A percentile compares a stretch with the other conserved stretches of the same genome.
phyloP scores from a whole-genome alignment of 2,797 vertebrate species.

The Rhadinocentrus ornatus region DNA sequence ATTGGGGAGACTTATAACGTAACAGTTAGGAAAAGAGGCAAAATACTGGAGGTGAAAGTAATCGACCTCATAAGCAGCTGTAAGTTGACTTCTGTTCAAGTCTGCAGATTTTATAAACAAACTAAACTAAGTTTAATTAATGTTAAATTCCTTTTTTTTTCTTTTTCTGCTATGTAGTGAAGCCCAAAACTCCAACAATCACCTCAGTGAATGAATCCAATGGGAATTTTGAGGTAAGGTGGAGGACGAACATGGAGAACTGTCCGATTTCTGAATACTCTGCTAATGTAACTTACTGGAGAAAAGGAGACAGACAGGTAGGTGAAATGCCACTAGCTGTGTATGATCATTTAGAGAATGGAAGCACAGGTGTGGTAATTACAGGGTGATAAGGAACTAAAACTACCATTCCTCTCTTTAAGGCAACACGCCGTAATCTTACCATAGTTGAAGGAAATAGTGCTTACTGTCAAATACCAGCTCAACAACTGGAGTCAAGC shows the following conservation, averaged over 20 bases:
- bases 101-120: background rate
- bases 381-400: background rate
- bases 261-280: background rate
- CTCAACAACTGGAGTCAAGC: background rate
- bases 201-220: background rate
- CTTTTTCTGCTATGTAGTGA: background rate
- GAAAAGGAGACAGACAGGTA: background rate
- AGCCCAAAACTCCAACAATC: background rate
- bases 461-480: background rate
- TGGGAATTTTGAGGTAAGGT: background rate
- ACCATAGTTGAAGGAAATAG: background rate
- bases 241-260: background rate
- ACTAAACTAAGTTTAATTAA: background rate
- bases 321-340: background rate
- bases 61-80: background rate
- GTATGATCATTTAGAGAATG: background rate
- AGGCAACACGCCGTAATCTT: background rate
- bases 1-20: background rate
- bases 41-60: background rate
- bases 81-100: background rate
- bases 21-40: background rate
- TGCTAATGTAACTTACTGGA: background rate
- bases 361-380: background rate
- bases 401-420: background rate
- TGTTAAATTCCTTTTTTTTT: background rate